Evolutionary conservation across 2,113 vertebrate genomes (phyloP), one percentile per base, ranked within the genome.

Genomic region (Poeciliopsis prolifica): DNA sequence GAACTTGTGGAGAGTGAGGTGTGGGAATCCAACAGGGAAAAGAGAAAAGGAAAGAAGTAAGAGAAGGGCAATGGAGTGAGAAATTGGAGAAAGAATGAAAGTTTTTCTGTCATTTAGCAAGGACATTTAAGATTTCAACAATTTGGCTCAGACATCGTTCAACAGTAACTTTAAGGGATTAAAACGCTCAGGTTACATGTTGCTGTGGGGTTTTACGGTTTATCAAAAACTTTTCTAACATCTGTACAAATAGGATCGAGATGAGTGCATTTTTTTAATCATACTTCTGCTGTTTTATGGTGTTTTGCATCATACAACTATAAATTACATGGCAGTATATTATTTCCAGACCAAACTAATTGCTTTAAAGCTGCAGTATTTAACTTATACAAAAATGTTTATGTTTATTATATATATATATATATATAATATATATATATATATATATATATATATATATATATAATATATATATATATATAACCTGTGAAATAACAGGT

Each of bases 31-130:
- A 63, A 73, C 22, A 1, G 78, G 67, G 78, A 26, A 54, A 73
- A 61, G 61, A 75, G 68, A 83, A 37, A 62, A 58, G 54, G 22
- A 61, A 68, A 31, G 61, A 70, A 65, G 61, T 82, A 77, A 76
- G 74, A 84, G 65, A 66, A 40, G 74, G 58, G 87, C 81, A 87
- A 88, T 87, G 81, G 75, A 89, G 87, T 87, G 89, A 81, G 82
- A 91, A 91, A 91, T 86, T 87, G 74, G 64, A 87, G 77, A 86
- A 76, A 78, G 83, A 90, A 85, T 75, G 85, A 82, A 81, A 24
- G 31, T 78, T 87, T 89, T 75, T 86, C 73, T 77, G 67, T 82
- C 81, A 76, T 90, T 88, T 75, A 84, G 31, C 35, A 31, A 30
- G 73, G 75, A 79, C 51, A 1, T 79, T 67, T 71, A 79, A 86